Conservation (phyloP, 2,797 vertebrate species). For the Loriculus beryllinus region DNA sequence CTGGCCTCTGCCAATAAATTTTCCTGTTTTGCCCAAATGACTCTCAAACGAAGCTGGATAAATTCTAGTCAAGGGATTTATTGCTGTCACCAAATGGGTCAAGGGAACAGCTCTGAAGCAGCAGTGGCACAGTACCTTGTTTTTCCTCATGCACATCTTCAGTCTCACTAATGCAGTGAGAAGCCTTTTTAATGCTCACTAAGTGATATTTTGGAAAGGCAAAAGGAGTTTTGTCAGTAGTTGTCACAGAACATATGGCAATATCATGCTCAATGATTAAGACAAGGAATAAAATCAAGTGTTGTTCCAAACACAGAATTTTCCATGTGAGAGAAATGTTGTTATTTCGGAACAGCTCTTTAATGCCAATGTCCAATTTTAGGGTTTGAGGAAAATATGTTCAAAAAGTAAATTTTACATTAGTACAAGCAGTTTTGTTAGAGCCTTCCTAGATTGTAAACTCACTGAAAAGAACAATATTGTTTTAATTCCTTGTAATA, state of each 20-base stretch:
- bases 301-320: not conserved
- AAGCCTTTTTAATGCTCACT: not conserved
- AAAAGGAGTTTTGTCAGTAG: not conserved
- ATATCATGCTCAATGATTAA: not conserved
- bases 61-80: not conserved
- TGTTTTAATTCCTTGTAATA: not conserved
- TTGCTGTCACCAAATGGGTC: not conserved
- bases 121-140: not conserved
- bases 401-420: not conserved
- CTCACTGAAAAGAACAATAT: not conserved
- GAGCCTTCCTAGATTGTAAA: not conserved
- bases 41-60: not conserved
- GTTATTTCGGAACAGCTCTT: not conserved
- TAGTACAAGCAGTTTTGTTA: not conserved
- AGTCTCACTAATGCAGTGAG: rapidly evolving
- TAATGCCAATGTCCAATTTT: not conserved
- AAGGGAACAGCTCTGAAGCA: not conserved
- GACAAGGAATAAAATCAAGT: not conserved
- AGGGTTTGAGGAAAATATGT: rapidly evolving
- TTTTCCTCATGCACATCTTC: not conserved
- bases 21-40: not conserved
- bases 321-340: not conserved
- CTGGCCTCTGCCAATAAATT: not conserved
- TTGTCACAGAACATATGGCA: not conserved
- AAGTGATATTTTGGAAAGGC: not conserved